Evolutionary conservation across 1,140 invertebrate species (phyloP).

Genomic region (Trichonephila clavipes): DNA sequence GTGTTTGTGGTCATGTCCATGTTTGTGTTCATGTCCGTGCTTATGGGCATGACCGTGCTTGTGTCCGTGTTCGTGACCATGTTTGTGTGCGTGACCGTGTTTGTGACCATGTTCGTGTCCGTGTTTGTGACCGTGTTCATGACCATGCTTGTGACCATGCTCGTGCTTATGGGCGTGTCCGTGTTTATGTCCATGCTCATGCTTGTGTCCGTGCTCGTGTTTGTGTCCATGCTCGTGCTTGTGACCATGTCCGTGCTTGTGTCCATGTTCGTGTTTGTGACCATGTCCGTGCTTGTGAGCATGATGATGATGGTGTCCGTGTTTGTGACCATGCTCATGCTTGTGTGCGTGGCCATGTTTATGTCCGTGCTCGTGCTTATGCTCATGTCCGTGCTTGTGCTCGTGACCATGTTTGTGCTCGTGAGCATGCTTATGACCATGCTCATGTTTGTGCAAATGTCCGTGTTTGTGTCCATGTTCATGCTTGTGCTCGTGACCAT

Average conservation of each 20-base stretch:
- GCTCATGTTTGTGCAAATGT: slow-evolving; percentile 61
- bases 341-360: slow-evolving; percentile 44
- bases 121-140: slow-evolving; percentile 29
- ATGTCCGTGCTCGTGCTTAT: slow-evolving; percentile 60
- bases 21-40: slow-evolving; percentile 42
- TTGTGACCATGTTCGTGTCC: slow-evolving; percentile 47
- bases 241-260: neutral
- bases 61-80: slow-evolving; percentile 47
- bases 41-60: slow-evolving; percentile 41
- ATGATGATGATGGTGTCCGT: slow-evolving; percentile 54
- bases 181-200: slow-evolving; percentile 50
- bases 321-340: slow-evolving; percentile 57
- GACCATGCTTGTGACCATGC: slow-evolving; percentile 20
- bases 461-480: slow-evolving; percentile 53
- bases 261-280: slow-evolving; percentile 53
- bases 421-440: slow-evolving; percentile 54
- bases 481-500: slow-evolving; percentile 68
- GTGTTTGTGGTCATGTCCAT: slow-evolving; percentile 44
- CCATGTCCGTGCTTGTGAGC: slow-evolving; percentile 30
- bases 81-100: slow-evolving; percentile 37
- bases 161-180: slow-evolving; percentile 7
- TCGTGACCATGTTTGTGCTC: slow-evolving; percentile 55
- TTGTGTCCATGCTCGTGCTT: no score
- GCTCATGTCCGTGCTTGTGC: slow-evolving; percentile 54
- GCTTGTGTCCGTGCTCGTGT: slow-evolving; percentile 47